Conservation (phyloP, 53 echinoderm and acorn worm species). For the Holothuria scabra region DNA sequence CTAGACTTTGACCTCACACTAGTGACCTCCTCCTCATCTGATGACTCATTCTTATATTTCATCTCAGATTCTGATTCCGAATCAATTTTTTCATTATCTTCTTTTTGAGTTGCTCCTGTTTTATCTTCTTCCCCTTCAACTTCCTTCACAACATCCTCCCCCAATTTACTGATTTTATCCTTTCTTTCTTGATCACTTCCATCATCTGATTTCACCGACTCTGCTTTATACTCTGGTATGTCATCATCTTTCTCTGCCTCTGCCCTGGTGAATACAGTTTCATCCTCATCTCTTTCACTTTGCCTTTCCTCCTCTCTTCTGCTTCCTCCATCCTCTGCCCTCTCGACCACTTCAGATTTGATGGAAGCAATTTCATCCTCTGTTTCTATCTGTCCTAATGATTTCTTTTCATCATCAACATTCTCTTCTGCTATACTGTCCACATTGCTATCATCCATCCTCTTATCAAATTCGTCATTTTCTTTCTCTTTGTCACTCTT, state of each 20-base stretch:
- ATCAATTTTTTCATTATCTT: background rate
- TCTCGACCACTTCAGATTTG: slow-evolving; percentile 1
- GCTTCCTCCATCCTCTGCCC: background rate
- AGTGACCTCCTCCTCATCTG: slow-evolving; percentile 25
- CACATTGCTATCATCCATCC: background rate
- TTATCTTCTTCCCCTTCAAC: background rate
- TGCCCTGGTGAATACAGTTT: background rate
- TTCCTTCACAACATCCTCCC: background rate
- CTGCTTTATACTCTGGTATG: background rate
- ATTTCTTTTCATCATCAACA: background rate
- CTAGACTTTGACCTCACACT: slow-evolving; percentile 33
- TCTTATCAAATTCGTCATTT: background rate
- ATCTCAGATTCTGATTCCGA: slow-evolving; percentile 30
- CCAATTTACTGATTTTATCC: no score
- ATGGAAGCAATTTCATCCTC: background rate
- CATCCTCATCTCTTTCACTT: background rate
- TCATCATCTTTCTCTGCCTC: background rate
- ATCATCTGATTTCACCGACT: background rate
- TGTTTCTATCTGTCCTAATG: background rate
- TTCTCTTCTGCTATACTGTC: background rate
- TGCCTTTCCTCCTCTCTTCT: background rate
- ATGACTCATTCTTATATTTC: slow-evolving; percentile 1
- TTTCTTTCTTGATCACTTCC: background rate
- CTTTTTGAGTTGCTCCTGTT: background rate
- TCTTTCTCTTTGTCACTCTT: background rate